Evolutionary conservation across 1,140 invertebrate genomes (phyloP), one percentile per base, ranked within the genome.

Genomic region (Leptestheria dahalacensis): DNA sequence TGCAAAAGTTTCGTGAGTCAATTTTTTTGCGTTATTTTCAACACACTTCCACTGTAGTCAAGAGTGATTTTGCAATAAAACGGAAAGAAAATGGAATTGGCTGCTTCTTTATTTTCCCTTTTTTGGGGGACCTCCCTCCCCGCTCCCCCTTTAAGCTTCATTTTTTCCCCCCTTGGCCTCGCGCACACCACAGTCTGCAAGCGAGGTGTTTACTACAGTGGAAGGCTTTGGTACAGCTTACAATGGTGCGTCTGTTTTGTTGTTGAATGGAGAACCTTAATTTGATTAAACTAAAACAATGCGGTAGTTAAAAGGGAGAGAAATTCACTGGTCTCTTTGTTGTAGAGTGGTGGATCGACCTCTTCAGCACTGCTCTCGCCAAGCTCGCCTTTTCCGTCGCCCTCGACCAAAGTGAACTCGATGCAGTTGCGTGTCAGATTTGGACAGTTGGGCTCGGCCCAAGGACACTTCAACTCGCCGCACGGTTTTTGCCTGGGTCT

Each of bases 401-500:
- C 12, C 33, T 33, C 53, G 33, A 55, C 11, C 53, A 55, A 55
- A 55, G 53, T 55, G 33, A 55, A 64, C 3, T 81, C 85, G 2
- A 89, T 91, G 86, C 84, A 88, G 69, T 87, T 85, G 67, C 81
- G 90, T 50, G 88, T 83, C 71, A 96, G 95, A 74, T 97, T 96
- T 77, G 91, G 93, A 46, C 86, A 90, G 63, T 74, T 96, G 51
- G 93, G 93, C 41, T 84, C 87, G 50, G 83, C 83, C 26, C 91
- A 91, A 69, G 85, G 88, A 10, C 91, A 96, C 71, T 95, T 97
- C 65, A 95, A 92, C 73, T 95, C 92, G 12, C 93, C 93, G 0
- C 92, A 96, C 74, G 93, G 93, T 52, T 97, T 97, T 74, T 97
- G 93, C 71, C 76, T 97, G 41, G 92, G 92, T 24, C 77, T 84